These are phyloP conservation scores for Sycophila sp. DNA, from an alignment of 1,140 invertebrate species.

Conservation along the genomic window DNA sequence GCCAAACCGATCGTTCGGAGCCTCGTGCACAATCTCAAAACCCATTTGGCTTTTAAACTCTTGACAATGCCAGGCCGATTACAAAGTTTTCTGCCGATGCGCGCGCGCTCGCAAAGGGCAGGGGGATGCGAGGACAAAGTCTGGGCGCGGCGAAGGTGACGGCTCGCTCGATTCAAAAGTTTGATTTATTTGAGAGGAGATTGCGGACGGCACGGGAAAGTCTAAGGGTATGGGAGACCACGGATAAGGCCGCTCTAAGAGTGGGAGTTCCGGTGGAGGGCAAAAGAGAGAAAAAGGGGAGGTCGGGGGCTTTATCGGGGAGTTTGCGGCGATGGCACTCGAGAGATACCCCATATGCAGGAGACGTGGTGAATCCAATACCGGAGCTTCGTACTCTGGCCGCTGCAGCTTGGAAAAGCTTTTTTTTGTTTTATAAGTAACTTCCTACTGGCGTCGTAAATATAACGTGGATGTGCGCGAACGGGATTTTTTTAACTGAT, in stretches of 20 bases:
- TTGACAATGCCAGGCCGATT: slow-evolving; percentile 61
- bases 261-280: neutral
- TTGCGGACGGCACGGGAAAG: slow-evolving; percentile 54
- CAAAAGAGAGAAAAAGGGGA: slow-evolving; percentile 19
- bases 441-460: too few species aligned
- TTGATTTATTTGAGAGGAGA: slow-evolving; percentile 67
- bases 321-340: slow-evolving; percentile 16
- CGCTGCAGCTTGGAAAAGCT: slow-evolving; percentile 29
- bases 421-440: too few species aligned
- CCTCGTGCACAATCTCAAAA: slow-evolving; percentile 48
- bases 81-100: slow-evolving; percentile 54
- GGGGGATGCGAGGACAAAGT: neutral
- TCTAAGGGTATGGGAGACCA: slow-evolving; percentile 35
- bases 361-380: slow-evolving; percentile 34
- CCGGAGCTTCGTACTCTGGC: slow-evolving; percentile 12
- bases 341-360: slow-evolving; percentile 38
- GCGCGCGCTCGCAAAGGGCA: neutral
- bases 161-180: slow-evolving; percentile 60
- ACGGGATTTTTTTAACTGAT: too few species aligned
- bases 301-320: slow-evolving; percentile 24
- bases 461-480: too few species aligned
- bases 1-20: slow-evolving; percentile 59
- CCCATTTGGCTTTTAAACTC: slow-evolving; percentile 66
- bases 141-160: neutral
- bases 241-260: slow-evolving; percentile 40